phyloP scores from a whole-genome alignment of 2,797 vertebrate genomes.

The Oryzias sinensis region DNA sequence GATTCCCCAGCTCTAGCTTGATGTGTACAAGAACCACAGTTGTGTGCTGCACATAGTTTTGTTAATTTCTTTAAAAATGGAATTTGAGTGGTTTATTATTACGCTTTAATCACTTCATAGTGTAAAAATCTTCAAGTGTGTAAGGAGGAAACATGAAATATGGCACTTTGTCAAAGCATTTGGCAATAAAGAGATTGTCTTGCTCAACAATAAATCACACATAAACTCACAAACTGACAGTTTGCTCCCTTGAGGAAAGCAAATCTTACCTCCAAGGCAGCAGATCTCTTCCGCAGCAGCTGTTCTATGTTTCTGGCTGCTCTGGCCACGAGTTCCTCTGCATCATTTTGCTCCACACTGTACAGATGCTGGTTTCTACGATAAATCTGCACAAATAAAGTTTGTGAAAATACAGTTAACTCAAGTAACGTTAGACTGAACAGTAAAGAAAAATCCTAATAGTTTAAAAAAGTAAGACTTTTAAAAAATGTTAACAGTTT shows the following conservation, averaged over 20 bases:
- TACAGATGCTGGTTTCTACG: constrained; percentile 78
- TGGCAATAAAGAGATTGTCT: constrained; percentile 21
- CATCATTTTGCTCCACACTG: constrained; percentile 90
- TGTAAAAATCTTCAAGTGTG: not conserved
- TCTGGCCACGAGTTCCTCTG: constrained; percentile 89
- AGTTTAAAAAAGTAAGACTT: too few species aligned
- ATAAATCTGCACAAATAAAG: constrained; percentile 68
- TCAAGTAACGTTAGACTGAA: not conserved
- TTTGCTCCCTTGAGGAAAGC: constrained; percentile 24
- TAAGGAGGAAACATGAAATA: constrained; percentile 27
- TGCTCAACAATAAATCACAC: constrained; percentile 16
- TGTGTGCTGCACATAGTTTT: too few species aligned
- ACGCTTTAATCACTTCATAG: constrained; percentile 5
- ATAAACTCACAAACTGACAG: constrained; percentile 38
- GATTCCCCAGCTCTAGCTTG: too few species aligned
- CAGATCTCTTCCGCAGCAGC: constrained; percentile 89
- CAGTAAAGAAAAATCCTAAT: not conserved
- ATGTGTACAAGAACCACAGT: too few species aligned
- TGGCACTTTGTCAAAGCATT: not conserved
- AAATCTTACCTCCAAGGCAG: constrained; percentile 88
- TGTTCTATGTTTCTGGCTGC: constrained; percentile 94
- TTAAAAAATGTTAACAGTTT: not conserved
- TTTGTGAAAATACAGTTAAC: not conserved
- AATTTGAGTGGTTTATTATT: not conserved
- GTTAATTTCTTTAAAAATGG: too few species aligned